These are phyloP conservation scores for Anarrhichthys ocellatus DNA, from an alignment of 2,113 vertebrate species.

Conservation along the genomic window DNA sequence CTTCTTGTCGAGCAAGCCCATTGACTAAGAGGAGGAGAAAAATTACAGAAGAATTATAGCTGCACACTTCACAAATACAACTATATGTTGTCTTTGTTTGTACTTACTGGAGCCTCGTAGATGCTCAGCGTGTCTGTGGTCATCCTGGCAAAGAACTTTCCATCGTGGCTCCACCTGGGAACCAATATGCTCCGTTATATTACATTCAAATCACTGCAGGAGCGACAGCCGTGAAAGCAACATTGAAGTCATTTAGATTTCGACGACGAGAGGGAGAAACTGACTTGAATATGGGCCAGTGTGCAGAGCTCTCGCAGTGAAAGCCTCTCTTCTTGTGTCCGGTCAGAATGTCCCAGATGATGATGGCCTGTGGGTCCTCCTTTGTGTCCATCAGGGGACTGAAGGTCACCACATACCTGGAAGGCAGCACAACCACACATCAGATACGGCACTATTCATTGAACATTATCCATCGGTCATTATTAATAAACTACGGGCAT, in stretches of 20 bases:
- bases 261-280: slow-evolving; percentile 51
- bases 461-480: not conserved
- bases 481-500: not conserved
- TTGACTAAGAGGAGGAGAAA: slow-evolving; percentile 85
- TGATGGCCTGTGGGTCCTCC: slow-evolving; percentile 98
- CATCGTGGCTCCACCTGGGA: slow-evolving; percentile 96
- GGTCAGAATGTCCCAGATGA: slow-evolving; percentile 98
- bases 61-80: not conserved
- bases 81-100: not conserved
- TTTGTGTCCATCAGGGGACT: slow-evolving; percentile 97
- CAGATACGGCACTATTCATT: not conserved
- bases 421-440: slow-evolving; percentile 27
- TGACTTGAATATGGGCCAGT: slow-evolving; percentile 99
- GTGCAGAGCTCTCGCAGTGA: slow-evolving; percentile 97
- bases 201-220: not conserved
- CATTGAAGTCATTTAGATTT: accelerated
- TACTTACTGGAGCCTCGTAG: slow-evolving; percentile 96
- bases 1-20: slow-evolving; percentile 98
- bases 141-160: slow-evolving; percentile 99
- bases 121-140: slow-evolving; percentile 95
- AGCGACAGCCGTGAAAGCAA: not conserved
- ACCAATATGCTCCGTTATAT: slow-evolving; percentile 18
- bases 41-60: not conserved
- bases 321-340: slow-evolving; percentile 99
- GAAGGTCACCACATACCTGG: slow-evolving; percentile 96